Percentiles rank a stretch among this genome's conserved stretches.
phyloP scores from a whole-genome alignment of 2,113 vertebrate genomes.

The Ranitomeya variabilis region DNA sequence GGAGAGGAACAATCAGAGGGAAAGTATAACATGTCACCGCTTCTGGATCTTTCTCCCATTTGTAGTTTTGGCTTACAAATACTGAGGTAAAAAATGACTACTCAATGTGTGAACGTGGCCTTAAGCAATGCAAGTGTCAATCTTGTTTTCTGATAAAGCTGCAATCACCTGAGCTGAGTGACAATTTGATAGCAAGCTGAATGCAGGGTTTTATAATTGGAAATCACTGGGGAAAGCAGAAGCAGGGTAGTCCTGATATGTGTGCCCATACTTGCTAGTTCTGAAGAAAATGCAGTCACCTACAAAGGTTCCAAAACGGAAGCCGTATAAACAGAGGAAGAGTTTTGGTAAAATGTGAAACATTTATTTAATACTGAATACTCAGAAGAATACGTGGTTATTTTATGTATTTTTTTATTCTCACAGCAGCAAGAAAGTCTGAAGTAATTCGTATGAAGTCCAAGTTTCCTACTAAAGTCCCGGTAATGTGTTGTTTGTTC shows the following conservation, averaged over 20 bases:
- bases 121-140: too few species aligned
- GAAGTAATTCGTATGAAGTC: conserved; percentile 83
- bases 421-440: conserved; percentile 78
- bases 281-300: conserved; percentile 70
- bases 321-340: conserved; percentile 84
- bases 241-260: neutral
- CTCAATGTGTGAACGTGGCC: too few species aligned
- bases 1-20: too few species aligned
- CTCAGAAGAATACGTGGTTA: fast-evolving
- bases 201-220: neutral
- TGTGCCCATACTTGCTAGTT: too few species aligned
- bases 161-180: neutral
- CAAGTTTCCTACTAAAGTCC: conserved; percentile 90
- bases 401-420: conserved; percentile 6
- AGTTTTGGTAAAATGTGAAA: conserved; percentile 74
- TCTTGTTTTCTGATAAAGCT: neutral
- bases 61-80: too few species aligned
- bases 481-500: conserved; percentile 68
- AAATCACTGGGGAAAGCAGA: neutral
- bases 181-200: neutral
- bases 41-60: too few species aligned
- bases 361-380: neutral
- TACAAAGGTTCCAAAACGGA: conserved; percentile 64
- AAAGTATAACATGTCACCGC: too few species aligned
- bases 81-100: too few species aligned